Conservation (phyloP, 2,113 vertebrate genomes). For the Garra rufa region DNA sequence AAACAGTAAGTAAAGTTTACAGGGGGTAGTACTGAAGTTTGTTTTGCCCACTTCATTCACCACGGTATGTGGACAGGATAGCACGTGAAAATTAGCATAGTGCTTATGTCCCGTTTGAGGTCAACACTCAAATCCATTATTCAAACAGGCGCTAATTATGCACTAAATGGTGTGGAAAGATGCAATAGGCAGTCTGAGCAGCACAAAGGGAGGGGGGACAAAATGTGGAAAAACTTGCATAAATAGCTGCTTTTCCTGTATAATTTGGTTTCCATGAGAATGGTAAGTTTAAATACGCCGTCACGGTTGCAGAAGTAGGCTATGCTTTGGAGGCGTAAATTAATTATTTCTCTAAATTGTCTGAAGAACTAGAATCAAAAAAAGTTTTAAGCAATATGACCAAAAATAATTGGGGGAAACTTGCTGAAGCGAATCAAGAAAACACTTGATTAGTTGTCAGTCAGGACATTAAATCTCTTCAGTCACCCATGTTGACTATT, state of each 20-base stretch:
- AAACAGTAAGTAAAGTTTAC: not conserved
- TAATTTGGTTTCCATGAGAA: slow-evolving; percentile 66
- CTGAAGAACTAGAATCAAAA: not conserved
- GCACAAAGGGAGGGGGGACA: slow-evolving; percentile 64
- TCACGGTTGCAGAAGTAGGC: slow-evolving; percentile 32
- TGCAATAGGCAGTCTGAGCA: slow-evolving; percentile 68
- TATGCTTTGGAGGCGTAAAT: slow-evolving; percentile 27
- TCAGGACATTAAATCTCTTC: not conserved
- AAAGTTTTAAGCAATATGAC: not conserved
- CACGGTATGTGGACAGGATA: slow-evolving; percentile 49
- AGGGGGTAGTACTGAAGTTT: not conserved
- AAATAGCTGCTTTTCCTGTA: slow-evolving; percentile 75
- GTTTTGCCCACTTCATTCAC: slow-evolving; percentile 50
- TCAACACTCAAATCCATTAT: slow-evolving; percentile 59
- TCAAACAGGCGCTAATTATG: slow-evolving; percentile 76
- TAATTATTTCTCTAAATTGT: slow-evolving; percentile 34
- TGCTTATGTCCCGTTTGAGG: slow-evolving; percentile 56
- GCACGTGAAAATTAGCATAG: slow-evolving; percentile 57
- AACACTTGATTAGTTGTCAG: slow-evolving; percentile 42
- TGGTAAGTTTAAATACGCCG: slow-evolving; percentile 45
- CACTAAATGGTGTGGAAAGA: slow-evolving; percentile 82
- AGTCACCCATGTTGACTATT: slow-evolving; percentile 1
- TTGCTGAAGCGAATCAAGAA: not conserved
- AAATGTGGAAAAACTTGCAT: slow-evolving; percentile 80
- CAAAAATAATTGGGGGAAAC: slow-evolving; percentile 40